Percentiles rank a stretch among this genome's conserved stretches.
phyloP scores from a whole-genome alignment of 2,888 invertebrate species.

The Dolichopus griseipennis region DNA sequence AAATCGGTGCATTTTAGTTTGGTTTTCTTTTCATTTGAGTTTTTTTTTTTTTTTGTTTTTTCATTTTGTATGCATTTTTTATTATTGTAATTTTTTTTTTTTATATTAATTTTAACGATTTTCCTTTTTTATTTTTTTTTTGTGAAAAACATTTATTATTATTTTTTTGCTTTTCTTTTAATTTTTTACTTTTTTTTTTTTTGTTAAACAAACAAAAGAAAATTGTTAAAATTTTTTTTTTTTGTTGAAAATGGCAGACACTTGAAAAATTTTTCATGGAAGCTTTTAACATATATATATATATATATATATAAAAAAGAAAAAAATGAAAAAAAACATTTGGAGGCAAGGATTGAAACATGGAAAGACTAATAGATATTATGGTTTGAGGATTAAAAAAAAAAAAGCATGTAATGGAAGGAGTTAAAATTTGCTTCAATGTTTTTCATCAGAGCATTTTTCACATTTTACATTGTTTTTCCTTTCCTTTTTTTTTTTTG shows the following conservation, averaged over 20 bases:
- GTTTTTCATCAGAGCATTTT: too few relatives aligned
- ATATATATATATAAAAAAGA: too few relatives aligned
- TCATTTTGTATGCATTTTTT: background rate
- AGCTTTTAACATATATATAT: too few relatives aligned
- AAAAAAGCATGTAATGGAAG: too few relatives aligned
- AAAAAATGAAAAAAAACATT: too few relatives aligned
- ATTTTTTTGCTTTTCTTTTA: background rate
- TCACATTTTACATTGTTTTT: too few relatives aligned
- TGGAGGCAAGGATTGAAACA: too few relatives aligned
- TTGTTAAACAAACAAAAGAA: constrained; percentile 2
- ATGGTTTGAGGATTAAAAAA: too few relatives aligned
- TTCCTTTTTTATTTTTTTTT: too few relatives aligned
- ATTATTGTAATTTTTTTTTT: background rate
- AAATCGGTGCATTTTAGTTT: background rate
- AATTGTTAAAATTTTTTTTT: background rate
- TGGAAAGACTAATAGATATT: too few relatives aligned
- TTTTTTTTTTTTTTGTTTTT: background rate
- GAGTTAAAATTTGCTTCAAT: too few relatives aligned
- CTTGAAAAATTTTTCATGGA: constrained; percentile 1
- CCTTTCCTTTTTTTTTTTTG: background rate
- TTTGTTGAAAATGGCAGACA: background rate
- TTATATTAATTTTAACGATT: background rate
- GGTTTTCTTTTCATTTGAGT: background rate
- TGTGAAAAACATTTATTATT: too few relatives aligned
- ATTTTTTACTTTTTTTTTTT: background rate